phyloP scores from a whole-genome alignment of 1,140 invertebrate genomes.

The Drosophila chauvacae region DNA sequence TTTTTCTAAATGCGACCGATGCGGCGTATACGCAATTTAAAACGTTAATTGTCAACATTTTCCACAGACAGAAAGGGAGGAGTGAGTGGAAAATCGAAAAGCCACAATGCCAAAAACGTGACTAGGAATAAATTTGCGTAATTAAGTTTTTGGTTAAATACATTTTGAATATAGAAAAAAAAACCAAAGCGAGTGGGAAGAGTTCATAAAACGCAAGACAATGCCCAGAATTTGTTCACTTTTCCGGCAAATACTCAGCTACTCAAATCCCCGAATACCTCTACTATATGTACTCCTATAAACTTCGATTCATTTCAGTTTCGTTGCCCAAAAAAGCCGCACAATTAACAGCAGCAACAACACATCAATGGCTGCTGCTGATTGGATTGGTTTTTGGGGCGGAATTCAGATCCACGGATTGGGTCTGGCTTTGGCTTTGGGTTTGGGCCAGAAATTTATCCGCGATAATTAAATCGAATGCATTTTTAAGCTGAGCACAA shows the following conservation, averaged over 20 bases:
- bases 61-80: not conserved
- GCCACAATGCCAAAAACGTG: constrained; percentile 72
- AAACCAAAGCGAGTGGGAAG: no score
- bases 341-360: constrained; percentile 65
- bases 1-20: constrained; percentile 7
- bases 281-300: not conserved
- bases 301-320: constrained; percentile 21
- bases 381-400: constrained; percentile 5
- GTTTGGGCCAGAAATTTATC: constrained; percentile 60
- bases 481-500: constrained; percentile 75
- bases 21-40: constrained; percentile 26
- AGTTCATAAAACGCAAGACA: not conserved
- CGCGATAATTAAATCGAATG: constrained; percentile 78
- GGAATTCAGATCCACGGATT: not conserved
- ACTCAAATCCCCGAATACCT: not conserved
- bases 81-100: constrained; percentile 33
- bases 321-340: constrained; percentile 48
- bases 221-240: not conserved
- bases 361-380: not conserved
- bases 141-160: constrained; percentile 25
- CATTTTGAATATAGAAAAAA: not conserved
- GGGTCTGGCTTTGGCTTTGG: not conserved
- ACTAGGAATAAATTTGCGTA: constrained; percentile 38
- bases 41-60: constrained; percentile 44
- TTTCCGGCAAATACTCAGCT: not conserved